Evolutionary conservation across 2,797 vertebrate genomes (phyloP), one percentile per base, ranked within the genome.

Genomic region (Oreortyx pictus): DNA sequence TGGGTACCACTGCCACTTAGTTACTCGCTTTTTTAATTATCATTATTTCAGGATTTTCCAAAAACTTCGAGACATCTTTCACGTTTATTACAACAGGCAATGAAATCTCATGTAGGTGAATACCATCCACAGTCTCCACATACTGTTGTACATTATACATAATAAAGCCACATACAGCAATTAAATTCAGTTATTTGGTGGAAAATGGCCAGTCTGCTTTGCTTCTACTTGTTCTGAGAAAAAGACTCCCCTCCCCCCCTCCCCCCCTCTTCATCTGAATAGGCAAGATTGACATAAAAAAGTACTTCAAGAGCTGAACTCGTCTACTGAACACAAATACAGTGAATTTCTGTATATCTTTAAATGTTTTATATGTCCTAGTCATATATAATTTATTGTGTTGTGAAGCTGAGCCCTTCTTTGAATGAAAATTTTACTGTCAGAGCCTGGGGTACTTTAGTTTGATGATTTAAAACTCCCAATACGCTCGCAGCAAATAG

Each of bases 331-430:
- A 96, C 97, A 97, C 96, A 97, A 97, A 97, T 93, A 96, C 73
- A 90, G 94, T 94, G 96, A 96, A 95, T 96, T 97, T 96, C 97
- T 97, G 96, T 98, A 97, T 98, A 97, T 97, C 97, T 97, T 97
- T 98, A 97, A 98, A 98, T 98, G 97, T 98, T 98, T 98, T 98
- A 97, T 98, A 97, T 97, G 95, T 97, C 96, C 96, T 94, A 83
- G 96, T 97, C 97, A 98, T 98, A 97, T 97, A 98, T 98, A 98
- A 98, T 98, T 98, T 98, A 98, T 97, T 97, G 95, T 97, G 97
- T 98, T 98, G 97, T 97, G 97, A 98, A 97, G 97, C 98, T 83
- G 97, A 98, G 97, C 96, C 95, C 97, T 97, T 97, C 97, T 97
- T 96, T 98, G 97, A 98, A 98, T 98, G 97, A 97, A 97, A 98